Evolutionary conservation across 1,140 invertebrate species (phyloP).

Genomic region (Aplysia californica): DNA sequence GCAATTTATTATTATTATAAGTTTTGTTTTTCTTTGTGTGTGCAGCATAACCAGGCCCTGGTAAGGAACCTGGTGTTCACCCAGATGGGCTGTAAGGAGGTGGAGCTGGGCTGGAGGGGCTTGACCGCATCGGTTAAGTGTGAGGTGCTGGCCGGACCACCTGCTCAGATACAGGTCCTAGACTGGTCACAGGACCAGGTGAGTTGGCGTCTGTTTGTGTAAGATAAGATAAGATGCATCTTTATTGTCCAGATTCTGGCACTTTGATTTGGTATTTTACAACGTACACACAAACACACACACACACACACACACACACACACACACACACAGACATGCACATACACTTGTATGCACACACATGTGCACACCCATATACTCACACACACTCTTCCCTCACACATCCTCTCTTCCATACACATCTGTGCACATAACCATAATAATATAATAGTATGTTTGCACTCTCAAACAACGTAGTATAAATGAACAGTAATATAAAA

Average conservation of each 20-base stretch:
- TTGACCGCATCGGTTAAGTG: conserved; percentile 55
- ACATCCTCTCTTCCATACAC: no score
- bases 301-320: no score
- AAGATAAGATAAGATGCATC: background rate
- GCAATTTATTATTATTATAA: background rate
- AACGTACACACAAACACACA: no score
- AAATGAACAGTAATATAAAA: no score
- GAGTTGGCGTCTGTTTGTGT: background rate
- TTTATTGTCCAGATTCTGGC: background rate
- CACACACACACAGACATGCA: no score
- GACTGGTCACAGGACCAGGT: conserved; percentile 57
- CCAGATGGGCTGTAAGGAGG: conserved; percentile 52
- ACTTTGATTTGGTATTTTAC: background rate
- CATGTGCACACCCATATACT: no score
- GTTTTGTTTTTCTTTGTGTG: conserved; percentile 32
- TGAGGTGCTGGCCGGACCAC: conserved; percentile 61
- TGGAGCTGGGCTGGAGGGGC: conserved; percentile 54
- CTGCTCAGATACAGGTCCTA: conserved; percentile 49
- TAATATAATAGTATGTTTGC: no score
- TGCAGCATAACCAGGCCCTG: conserved; percentile 47
- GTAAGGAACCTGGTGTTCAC: conserved; percentile 52
- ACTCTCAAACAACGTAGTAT: no score
- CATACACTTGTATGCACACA: no score
- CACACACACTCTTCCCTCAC: no score
- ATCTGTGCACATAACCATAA: no score